Evolutionary conservation across 35 echinoderm and acorn worm species (phyloP).

Genomic region (Patiria miniata): DNA sequence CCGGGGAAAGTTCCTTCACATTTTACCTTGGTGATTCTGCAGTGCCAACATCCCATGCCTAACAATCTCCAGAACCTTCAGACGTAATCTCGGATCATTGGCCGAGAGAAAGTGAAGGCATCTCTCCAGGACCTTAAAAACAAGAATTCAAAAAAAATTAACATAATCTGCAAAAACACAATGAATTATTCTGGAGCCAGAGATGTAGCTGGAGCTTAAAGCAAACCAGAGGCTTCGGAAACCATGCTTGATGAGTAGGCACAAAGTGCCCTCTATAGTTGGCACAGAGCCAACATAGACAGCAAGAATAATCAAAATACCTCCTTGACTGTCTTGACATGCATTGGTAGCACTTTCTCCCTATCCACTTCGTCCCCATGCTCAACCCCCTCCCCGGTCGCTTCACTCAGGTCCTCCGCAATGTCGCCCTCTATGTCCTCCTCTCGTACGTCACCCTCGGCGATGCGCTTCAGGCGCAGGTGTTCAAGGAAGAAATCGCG

Average conservation of each 20-base stretch:
- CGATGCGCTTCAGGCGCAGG: slow-evolving; percentile 47
- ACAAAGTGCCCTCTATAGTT: background rate
- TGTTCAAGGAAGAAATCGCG: slow-evolving; percentile 68
- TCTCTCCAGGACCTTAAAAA: slow-evolving; percentile 68
- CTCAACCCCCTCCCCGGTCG: background rate
- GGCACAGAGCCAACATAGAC: background rate
- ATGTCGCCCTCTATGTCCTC: background rate
- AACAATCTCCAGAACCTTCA: slow-evolving; percentile 61
- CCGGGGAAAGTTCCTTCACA: background rate
- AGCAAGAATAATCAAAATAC: slow-evolving; percentile 38
- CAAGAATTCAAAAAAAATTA: background rate
- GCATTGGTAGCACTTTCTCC: slow-evolving; percentile 64
- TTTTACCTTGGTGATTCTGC: slow-evolving; percentile 47
- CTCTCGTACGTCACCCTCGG: slow-evolving; percentile 60
- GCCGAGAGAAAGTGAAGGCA: slow-evolving; percentile 77
- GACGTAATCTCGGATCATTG: slow-evolving; percentile 71
- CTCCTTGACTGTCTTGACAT: slow-evolving; percentile 68
- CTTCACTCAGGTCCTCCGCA: background rate
- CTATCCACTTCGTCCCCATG: slow-evolving; percentile 36
- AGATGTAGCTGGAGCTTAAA: too few species aligned
- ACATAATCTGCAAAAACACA: background rate
- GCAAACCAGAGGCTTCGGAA: too few species aligned
- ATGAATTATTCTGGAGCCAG: too few species aligned
- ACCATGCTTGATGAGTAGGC: too few species aligned
- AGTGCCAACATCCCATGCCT: slow-evolving; percentile 55